phyloP scores from a whole-genome alignment of 2,888 invertebrate genomes.

The Lasioglossum oenotherae region DNA sequence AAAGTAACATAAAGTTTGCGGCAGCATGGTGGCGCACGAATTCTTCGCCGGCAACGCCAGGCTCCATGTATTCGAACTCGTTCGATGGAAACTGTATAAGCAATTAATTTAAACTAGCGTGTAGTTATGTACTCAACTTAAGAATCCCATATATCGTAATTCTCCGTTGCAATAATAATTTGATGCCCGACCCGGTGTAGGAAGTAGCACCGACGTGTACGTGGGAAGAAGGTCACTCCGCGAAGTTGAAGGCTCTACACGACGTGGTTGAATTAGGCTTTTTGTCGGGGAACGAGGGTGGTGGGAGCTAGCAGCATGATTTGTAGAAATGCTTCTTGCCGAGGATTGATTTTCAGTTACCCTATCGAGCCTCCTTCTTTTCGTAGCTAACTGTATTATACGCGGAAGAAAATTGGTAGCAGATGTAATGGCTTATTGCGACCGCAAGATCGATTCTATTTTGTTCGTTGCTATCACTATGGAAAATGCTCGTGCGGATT shows the following conservation, averaged over 20 bases:
- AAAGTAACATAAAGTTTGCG: conserved; percentile 1
- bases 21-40: not conserved
- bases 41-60: not conserved
- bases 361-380: conserved; percentile 21
- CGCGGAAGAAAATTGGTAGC: conserved; percentile 24
- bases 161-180: conserved; percentile 31
- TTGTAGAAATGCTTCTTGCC: conserved; percentile 32
- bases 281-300: conserved; percentile 8
- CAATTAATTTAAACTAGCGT: not conserved
- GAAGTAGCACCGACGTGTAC: conserved; percentile 31
- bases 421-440: conserved; percentile 10
- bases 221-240: conserved; percentile 49
- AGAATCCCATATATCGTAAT: not conserved
- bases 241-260: conserved; percentile 27
- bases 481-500: not conserved
- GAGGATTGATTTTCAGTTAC: conserved; percentile 35
- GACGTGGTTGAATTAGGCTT: conserved; percentile 27
- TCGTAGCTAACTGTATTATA: conserved; percentile 37
- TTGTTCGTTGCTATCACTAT: not conserved
- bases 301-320: conserved; percentile 30
- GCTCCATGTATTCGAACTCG: not conserved
- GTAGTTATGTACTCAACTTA: conserved; percentile 17
- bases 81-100: conserved; percentile 4
- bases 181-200: conserved; percentile 11
- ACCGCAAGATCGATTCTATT: conserved; percentile 32